Percentiles rank a stretch among this genome's conserved stretches.
These are phyloP conservation scores for Drosophila lini DNA, from an alignment of 1,140 invertebrate genomes.

Conservation along the genomic window DNA sequence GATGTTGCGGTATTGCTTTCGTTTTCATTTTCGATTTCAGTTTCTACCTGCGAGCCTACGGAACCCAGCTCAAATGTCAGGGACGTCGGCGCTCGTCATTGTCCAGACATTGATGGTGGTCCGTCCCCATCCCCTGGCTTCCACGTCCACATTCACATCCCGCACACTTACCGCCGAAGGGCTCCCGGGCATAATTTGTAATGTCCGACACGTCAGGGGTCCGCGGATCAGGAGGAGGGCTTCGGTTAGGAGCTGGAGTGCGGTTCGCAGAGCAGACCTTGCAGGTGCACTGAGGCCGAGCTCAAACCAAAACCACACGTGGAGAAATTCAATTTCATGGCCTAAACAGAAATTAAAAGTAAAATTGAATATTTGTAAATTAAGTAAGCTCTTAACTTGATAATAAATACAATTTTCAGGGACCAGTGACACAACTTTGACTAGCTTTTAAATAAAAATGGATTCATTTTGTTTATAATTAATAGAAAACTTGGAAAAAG, in stretches of 20 bases:
- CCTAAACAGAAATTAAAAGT: not conserved
- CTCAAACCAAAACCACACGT: conserved; percentile 20
- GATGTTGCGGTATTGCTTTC: conserved; percentile 66
- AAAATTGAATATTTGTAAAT: not conserved
- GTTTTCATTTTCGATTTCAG: conserved; percentile 69
- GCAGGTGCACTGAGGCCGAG: conserved; percentile 52
- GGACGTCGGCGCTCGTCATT: conserved; percentile 67
- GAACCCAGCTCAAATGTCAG: conserved; percentile 73
- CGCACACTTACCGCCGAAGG: conserved; percentile 29
- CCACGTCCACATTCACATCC: conserved; percentile 2
- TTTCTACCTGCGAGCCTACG: conserved; percentile 54
- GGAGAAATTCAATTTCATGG: not conserved
- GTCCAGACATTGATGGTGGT: conserved; percentile 79
- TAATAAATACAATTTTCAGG: not conserved
- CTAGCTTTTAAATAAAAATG: not conserved
- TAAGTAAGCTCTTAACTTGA: not conserved
- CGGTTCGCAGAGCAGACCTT: conserved; percentile 11
- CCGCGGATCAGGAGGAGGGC: conserved; percentile 1
- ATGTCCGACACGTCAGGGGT: conserved; percentile 75
- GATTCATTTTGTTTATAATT: too few species aligned
- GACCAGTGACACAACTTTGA: not conserved
- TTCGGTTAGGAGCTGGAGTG: conserved; percentile 1
- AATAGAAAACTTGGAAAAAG: accelerated
- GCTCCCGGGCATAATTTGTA: conserved; percentile 80
- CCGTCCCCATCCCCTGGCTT: conserved; percentile 5